A percentile compares a stretch with the other conserved stretches of the same genome.
Evolutionary conservation across 1,140 invertebrate species (phyloP).

Genomic region (Goniozus legneri): DNA sequence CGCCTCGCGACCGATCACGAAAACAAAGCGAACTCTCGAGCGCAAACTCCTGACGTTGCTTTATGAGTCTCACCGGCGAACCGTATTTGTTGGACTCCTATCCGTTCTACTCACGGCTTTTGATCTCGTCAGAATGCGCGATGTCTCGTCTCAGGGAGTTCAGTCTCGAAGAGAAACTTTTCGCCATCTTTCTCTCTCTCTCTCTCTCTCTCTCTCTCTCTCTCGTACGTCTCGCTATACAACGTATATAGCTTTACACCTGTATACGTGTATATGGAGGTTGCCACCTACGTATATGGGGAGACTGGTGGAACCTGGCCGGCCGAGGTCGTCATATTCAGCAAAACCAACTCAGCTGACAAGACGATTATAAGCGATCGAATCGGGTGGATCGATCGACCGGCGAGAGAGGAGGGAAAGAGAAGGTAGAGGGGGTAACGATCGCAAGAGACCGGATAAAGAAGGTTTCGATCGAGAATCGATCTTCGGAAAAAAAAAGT

Average conservation of each 20-base stretch:
- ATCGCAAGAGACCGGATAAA: slow-evolving; percentile 15
- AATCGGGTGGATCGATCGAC: slow-evolving; percentile 8
- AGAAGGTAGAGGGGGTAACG: slow-evolving; percentile 9
- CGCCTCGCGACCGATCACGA: slow-evolving; percentile 1
- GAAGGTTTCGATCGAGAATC: neutral
- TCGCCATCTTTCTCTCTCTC: neutral
- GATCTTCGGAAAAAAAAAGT: neutral
- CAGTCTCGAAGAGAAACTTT: no score
- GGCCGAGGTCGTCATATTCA: slow-evolving; percentile 24
- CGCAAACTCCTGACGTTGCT: no score
- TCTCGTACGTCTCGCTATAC: no score
- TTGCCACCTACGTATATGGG: slow-evolving; percentile 27
- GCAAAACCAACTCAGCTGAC: slow-evolving; percentile 17
- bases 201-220: neutral
- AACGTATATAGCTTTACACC: slow-evolving; percentile 34
- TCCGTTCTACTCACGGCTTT: slow-evolving; percentile 37
- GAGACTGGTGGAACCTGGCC: slow-evolving; percentile 25
- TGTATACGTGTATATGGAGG: slow-evolving; percentile 33
- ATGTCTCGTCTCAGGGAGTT: slow-evolving; percentile 23
- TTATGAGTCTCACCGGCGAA: slow-evolving; percentile 24
- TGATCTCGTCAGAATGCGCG: slow-evolving; percentile 43
- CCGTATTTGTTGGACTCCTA: slow-evolving; percentile 40
- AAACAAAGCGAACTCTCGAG: neutral
- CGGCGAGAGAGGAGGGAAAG: slow-evolving; percentile 9
- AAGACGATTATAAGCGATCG: slow-evolving; percentile 11